Evolutionary conservation across 2,888 invertebrate genomes (phyloP), one percentile per base, ranked within the genome.

Genomic region (Eustalomyia histrio): DNA sequence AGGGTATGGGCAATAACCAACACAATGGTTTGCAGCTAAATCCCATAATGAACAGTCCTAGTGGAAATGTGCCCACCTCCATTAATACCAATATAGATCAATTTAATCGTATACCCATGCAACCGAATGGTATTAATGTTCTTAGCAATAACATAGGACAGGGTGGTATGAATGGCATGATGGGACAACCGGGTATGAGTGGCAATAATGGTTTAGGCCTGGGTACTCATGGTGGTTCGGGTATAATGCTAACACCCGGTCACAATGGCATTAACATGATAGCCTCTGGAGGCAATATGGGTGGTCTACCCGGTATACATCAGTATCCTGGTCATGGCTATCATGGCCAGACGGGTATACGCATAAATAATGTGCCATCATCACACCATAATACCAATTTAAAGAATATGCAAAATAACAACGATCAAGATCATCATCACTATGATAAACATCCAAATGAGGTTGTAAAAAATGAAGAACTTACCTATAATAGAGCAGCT

Each of bases 391-490:
- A 29, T 85, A 87, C 89, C 71, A 84, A 86, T 80, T 86, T 88
- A 80, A 89, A 89, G 83, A 88, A 86, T 80, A 81, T 81, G 65
- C 78, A 81, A 63, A 78, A 84, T 79, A 83, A 83, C 82, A 74
- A 87, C 87, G 83, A 83, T 83, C 87, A 87, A 85, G 85, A 89
- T 85, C 86, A 87, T 86, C 79, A 95, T 92, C 95, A 95, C 90
- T 95, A 95, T 89, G 96, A 96, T 88, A 96, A 96, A 90, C 94
- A 95, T 91, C 96, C 95, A 80, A 97, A 97, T 91, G 97, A 97
- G 91, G 97, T 97, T 86, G 96, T 97, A 87, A 97, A 97, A 92
- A 97, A 97, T 90, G 97, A 97, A 91, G 97, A 96, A 92, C 92
- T 97, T 88, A 96, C 96, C 76, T 95, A 95, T 89, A 94, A 93